phyloP scores from a whole-genome alignment of 2,888 invertebrate genomes.

The Linnaemya tessellans region DNA sequence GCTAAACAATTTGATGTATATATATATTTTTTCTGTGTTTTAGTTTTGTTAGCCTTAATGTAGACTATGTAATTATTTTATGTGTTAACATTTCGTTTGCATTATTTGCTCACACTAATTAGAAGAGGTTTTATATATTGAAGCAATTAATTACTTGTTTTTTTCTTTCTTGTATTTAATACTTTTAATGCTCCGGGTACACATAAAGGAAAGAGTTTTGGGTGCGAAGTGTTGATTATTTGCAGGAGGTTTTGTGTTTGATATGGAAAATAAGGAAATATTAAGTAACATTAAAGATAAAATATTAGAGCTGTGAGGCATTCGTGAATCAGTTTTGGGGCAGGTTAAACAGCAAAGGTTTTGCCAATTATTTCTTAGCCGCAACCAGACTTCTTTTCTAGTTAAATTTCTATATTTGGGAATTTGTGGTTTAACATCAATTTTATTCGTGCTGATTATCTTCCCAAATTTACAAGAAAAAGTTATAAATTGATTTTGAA shows the following conservation, averaged over 20 bases:
- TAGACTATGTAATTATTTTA: constrained; percentile 39
- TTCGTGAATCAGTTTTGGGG: not conserved
- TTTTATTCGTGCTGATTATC: too few species aligned
- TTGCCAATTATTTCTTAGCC: too few species aligned
- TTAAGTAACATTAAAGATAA: not conserved
- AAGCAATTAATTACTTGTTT: constrained; percentile 43
- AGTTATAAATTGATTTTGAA: too few species aligned
- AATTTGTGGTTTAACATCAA: too few species aligned
- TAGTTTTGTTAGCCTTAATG: constrained; percentile 24
- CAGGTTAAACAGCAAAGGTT: too few species aligned
- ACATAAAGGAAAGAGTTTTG: not conserved
- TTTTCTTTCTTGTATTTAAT: not conserved
- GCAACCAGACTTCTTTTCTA: too few species aligned
- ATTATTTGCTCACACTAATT: constrained; percentile 50
- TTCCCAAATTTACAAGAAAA: too few species aligned
- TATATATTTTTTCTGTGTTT: not conserved
- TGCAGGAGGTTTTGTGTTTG: not conserved
- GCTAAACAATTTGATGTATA: constrained; percentile 31
- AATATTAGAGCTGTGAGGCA: not conserved
- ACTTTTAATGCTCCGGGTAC: not conserved
- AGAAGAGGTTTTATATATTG: constrained; percentile 13
- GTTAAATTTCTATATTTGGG: too few species aligned
- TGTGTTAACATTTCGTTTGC: constrained; percentile 44
- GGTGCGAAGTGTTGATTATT: not conserved
- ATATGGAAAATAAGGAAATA: not conserved